A percentile compares a stretch with the other conserved stretches of the same genome.
Conservation (phyloP, 2,797 vertebrate genomes). For the Tolypeutes matacus region DNA sequence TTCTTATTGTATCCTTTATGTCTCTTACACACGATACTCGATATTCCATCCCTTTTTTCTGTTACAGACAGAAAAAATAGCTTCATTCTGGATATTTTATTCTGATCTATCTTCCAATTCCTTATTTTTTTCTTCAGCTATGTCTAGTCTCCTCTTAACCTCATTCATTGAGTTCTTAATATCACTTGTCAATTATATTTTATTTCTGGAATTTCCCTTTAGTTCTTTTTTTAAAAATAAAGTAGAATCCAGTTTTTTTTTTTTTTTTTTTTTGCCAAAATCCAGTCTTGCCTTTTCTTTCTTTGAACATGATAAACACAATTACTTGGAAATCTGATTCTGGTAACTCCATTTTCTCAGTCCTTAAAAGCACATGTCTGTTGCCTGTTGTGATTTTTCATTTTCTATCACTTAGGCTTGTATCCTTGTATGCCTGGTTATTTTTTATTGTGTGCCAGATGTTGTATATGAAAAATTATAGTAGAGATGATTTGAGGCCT, state of each 20-base stretch:
- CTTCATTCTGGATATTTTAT: slow-evolving; percentile 52
- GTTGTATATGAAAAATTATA: not conserved
- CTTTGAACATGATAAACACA: not conserved
- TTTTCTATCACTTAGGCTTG: slow-evolving; percentile 41
- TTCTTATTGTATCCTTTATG: not conserved
- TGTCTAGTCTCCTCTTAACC: not conserved
- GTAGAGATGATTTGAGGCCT: slow-evolving; percentile 10
- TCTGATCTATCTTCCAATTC: not conserved
- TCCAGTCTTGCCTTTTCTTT: not conserved
- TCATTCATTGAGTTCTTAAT: slow-evolving; percentile 33
- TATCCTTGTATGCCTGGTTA: slow-evolving; percentile 25
- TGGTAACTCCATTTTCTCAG: slow-evolving; percentile 13
- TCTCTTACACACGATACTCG: not conserved
- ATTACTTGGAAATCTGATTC: slow-evolving; percentile 31
- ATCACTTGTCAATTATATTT: slow-evolving; percentile 16
- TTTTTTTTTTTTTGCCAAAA: slow-evolving; percentile 20
- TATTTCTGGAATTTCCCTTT: not conserved
- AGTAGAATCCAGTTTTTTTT: not conserved
- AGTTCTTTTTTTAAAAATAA: not conserved
- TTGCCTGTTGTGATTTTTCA: slow-evolving; percentile 13
- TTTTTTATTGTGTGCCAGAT: not conserved
- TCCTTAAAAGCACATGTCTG: slow-evolving; percentile 6
- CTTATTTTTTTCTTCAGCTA: slow-evolving; percentile 33
- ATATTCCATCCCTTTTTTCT: not conserved
- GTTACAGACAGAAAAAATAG: too few relatives aligned